Percentiles rank a stretch among this genome's conserved stretches.
phyloP scores from a whole-genome alignment of 1,140 invertebrate species.

The Drosophila oshimai region DNA sequence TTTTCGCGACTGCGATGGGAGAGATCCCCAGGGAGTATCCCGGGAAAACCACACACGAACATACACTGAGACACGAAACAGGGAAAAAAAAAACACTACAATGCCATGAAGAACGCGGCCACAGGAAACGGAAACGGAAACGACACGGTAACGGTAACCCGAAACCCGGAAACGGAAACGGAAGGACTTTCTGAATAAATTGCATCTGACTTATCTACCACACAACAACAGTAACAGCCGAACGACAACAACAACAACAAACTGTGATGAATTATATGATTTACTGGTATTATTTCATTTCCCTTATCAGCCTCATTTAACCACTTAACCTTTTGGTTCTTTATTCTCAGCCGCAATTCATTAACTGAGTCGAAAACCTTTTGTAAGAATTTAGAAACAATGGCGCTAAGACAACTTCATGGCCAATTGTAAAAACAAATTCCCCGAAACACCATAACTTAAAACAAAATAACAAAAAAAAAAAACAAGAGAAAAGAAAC shows the following conservation, averaged over 20 bases:
- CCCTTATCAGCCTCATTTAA: background rate
- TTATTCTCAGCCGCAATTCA: slow-evolving; percentile 12
- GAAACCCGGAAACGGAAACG: slow-evolving; percentile 14
- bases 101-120: slow-evolving; percentile 54
- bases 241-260: slow-evolving; percentile 64
- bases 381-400: slow-evolving; percentile 37
- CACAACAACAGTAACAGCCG: slow-evolving; percentile 45
- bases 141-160: slow-evolving; percentile 1
- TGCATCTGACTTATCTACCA: slow-evolving; percentile 26
- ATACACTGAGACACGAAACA: background rate
- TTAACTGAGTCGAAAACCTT: slow-evolving; percentile 6
- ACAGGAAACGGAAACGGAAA: slow-evolving; percentile 17
- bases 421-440: slow-evolving; percentile 48
- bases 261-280: slow-evolving; percentile 73
- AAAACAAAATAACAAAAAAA: slow-evolving; percentile 10
- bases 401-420: slow-evolving; percentile 56
- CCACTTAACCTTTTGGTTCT: background rate
- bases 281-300: slow-evolving; percentile 23
- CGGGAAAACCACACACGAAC: background rate
- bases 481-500: slow-evolving; percentile 18
- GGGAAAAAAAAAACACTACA: slow-evolving; percentile 13
- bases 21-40: background rate
- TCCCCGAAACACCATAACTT: slow-evolving; percentile 11
- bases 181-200: slow-evolving; percentile 26
- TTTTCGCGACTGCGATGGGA: slow-evolving; percentile 14